A percentile compares a stretch with the other conserved stretches of the same genome.
Conservation (phyloP, 2,113 vertebrate genomes). For the Numenius arquata region DNA sequence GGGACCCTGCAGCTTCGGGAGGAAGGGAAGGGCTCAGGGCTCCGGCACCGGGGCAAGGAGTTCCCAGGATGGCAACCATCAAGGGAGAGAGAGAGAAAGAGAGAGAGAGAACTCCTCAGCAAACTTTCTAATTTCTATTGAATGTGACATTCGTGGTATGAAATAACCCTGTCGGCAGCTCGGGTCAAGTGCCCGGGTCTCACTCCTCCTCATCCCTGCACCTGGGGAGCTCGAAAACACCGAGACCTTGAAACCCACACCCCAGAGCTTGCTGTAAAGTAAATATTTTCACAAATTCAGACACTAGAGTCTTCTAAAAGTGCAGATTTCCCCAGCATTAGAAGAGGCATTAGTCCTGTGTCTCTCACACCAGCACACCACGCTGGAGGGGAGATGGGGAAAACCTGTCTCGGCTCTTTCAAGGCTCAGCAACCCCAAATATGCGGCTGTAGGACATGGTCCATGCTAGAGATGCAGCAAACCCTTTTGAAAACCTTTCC, state of each 20-base stretch:
- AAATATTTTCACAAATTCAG: neutral
- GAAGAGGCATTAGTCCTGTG: neutral
- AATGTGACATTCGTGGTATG: neutral
- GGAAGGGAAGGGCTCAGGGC: neutral
- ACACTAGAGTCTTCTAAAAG: neutral
- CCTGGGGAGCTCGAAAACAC: neutral
- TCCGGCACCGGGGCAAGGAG: neutral
- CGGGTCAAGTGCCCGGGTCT: neutral
- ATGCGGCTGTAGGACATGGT: fast-evolving
- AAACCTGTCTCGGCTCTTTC: too few species aligned
- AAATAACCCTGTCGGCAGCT: neutral
- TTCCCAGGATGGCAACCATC: neutral
- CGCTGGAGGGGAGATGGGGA: neutral
- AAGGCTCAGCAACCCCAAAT: neutral
- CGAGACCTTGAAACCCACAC: neutral
- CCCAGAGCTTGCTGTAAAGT: neutral
- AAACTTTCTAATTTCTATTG: neutral
- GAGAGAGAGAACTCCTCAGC: neutral
- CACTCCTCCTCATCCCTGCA: neutral
- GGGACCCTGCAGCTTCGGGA: neutral
- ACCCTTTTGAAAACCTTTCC: neutral
- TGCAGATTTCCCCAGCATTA: neutral
- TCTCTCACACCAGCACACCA: neutral
- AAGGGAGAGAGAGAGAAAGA: neutral
- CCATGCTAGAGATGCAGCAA: neutral